Percentiles rank a stretch among this genome's conserved stretches.
Evolutionary conservation across 2,797 vertebrate genomes (phyloP).

Genomic region (Epinephelus malabaricus): DNA sequence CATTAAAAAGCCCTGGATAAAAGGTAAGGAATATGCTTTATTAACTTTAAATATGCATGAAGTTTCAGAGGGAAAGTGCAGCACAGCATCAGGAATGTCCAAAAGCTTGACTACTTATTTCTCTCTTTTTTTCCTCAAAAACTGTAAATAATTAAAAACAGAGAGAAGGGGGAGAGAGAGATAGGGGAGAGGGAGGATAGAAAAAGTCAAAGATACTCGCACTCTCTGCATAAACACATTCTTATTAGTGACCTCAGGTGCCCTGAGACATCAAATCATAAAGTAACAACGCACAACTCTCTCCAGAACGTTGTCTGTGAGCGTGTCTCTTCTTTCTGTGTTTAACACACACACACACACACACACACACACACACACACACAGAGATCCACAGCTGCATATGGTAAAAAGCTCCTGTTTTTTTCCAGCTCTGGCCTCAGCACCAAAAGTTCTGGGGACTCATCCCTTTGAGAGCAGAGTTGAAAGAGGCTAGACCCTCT

Average conservation of each 20-base stretch:
- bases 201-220: conserved; percentile 72
- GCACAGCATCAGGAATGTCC: conserved; percentile 83
- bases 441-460: conserved; percentile 44
- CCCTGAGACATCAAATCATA: conserved; percentile 72
- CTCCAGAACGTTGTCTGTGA: conserved; percentile 18
- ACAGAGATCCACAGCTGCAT: conserved; percentile 22
- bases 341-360: conserved; percentile 22
- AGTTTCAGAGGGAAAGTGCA: conserved; percentile 86
- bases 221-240: conserved; percentile 82
- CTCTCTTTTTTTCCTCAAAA: conserved; percentile 69
- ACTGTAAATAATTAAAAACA: conserved; percentile 86
- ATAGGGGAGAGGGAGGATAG: conserved; percentile 37
- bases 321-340: conserved; percentile 20
- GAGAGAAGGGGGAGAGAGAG: conserved; percentile 36
- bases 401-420: conserved; percentile 33
- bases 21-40: conserved; percentile 88
- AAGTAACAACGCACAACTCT: conserved; percentile 55
- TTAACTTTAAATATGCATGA: conserved; percentile 90
- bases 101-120: conserved; percentile 87
- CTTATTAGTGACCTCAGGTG: conserved; percentile 80
- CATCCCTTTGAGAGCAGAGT: conserved; percentile 28
- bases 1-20: conserved; percentile 85
- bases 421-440: conserved; percentile 32
- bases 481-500: conserved; percentile 34
- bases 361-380: conserved; percentile 12